These are phyloP conservation scores for Neoscelio sp. DNA, from an alignment of 2,888 invertebrate species.

Conservation along the genomic window DNA sequence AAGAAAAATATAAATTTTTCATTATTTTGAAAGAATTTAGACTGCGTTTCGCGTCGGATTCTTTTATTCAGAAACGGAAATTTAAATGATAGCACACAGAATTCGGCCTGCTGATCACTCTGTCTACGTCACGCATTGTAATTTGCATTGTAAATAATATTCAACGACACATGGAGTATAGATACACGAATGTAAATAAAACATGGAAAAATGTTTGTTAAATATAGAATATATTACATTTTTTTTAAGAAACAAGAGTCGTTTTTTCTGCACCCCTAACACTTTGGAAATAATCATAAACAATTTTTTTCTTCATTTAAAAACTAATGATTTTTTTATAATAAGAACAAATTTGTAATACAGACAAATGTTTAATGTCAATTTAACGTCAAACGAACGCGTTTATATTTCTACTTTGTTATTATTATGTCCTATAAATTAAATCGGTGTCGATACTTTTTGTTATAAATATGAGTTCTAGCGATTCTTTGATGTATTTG, in stretches of 20 bases:
- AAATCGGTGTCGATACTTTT: too few species aligned
- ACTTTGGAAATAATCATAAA: too few species aligned
- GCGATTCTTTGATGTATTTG: too few species aligned
- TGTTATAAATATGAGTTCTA: too few species aligned
- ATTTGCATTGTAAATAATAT: constrained; percentile 79
- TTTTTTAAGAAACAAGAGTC: constrained; percentile 75
- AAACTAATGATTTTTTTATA: too few species aligned
- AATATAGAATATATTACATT: constrained; percentile 79
- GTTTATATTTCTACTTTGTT: too few species aligned
- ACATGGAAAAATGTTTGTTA: constrained; percentile 78
- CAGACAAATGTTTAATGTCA: too few species aligned
- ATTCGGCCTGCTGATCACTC: constrained; percentile 77
- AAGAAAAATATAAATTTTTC: constrained; percentile 21
- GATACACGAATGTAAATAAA: constrained; percentile 61
- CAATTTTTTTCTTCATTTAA: too few species aligned
- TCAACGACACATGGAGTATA: constrained; percentile 50
- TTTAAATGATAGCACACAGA: constrained; percentile 57
- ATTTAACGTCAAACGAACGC: too few species aligned
- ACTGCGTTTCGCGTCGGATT: background rate
- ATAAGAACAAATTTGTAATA: too few species aligned
- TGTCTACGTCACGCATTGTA: constrained; percentile 75
- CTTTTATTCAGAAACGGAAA: constrained; percentile 26
- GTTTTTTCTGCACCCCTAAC: too few species aligned
- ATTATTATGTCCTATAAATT: too few species aligned
- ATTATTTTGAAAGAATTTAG: constrained; percentile 13